Evolutionary conservation across 1,140 invertebrate species (phyloP).

Genomic region (Fopius arisanus): DNA sequence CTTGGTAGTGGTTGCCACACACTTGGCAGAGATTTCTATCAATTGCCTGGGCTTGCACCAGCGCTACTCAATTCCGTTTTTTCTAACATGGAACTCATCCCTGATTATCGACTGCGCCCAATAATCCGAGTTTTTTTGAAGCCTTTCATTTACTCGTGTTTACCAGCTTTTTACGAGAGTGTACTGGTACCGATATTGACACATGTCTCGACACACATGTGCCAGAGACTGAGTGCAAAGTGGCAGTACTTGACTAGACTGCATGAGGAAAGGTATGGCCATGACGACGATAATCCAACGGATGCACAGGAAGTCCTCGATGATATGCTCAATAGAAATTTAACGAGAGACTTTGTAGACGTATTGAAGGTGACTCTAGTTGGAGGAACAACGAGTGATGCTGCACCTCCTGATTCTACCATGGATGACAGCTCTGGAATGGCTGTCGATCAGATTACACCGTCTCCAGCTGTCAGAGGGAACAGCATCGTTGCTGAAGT

Average conservation of each 20-base stretch:
- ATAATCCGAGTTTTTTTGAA: constrained; percentile 86
- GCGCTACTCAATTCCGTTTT: constrained; percentile 73
- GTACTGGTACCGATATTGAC: constrained; percentile 81
- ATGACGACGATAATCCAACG: constrained; percentile 77
- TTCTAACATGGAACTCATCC: constrained; percentile 77
- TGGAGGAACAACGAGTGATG: constrained; percentile 63
- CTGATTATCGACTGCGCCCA: constrained; percentile 84
- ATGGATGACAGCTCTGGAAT: constrained; percentile 73
- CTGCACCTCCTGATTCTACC: constrained; percentile 60
- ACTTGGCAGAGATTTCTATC: constrained; percentile 84
- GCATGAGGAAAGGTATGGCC: constrained; percentile 73
- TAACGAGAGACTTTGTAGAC: constrained; percentile 89
- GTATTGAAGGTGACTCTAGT: constrained; percentile 76
- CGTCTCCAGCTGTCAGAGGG: constrained; percentile 53
- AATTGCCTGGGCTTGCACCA: constrained; percentile 70
- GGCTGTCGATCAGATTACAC: constrained; percentile 67
- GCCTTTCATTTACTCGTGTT: constrained; percentile 85
- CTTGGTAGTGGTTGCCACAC: constrained; percentile 78
- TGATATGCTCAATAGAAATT: constrained; percentile 84
- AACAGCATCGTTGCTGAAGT: constrained; percentile 71
- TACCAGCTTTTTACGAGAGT: constrained; percentile 76
- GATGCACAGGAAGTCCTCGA: constrained; percentile 88
- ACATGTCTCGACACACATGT: constrained; percentile 81
- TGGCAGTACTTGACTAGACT: constrained; percentile 81
- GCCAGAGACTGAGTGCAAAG: constrained; percentile 75